Evolutionary conservation across 2,888 invertebrate genomes (phyloP).

Genomic region (Mimachlamys varia): DNA sequence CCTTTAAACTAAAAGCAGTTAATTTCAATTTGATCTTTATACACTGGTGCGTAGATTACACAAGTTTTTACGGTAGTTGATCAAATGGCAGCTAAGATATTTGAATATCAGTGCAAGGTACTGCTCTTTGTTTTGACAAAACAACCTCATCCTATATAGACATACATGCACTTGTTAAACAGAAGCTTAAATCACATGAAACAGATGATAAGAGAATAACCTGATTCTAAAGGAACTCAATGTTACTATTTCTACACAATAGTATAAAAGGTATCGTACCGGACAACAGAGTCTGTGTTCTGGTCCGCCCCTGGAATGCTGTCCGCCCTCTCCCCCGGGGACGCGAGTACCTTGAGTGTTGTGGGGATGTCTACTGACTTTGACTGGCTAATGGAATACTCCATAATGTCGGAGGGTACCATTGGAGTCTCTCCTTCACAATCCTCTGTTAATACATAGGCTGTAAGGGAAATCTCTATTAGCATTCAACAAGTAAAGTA

Average conservation of each 20-base stretch:
- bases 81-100: too few species aligned
- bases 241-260: neutral
- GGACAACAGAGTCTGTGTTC: slow-evolving; percentile 85
- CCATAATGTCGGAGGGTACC: slow-evolving; percentile 87
- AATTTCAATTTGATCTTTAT: too few species aligned
- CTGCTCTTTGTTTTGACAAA: too few species aligned
- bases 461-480: slow-evolving; percentile 76
- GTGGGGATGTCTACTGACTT: slow-evolving; percentile 82
- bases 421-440: slow-evolving; percentile 87
- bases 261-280: slow-evolving; percentile 76
- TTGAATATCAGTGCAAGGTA: too few species aligned
- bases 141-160: too few species aligned
- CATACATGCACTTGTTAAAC: too few species aligned
- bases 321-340: slow-evolving; percentile 81
- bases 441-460: slow-evolving; percentile 87
- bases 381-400: slow-evolving; percentile 85
- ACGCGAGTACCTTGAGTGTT: slow-evolving; percentile 83
- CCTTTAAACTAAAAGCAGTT: too few species aligned
- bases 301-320: slow-evolving; percentile 72
- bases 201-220: too few species aligned
- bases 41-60: too few species aligned
- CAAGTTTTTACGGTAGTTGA: too few species aligned
- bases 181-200: too few species aligned
- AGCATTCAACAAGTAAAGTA: neutral
- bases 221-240: too few species aligned